These are phyloP conservation scores for Phylloscopus trochiloides DNA, from an alignment of 2,113 vertebrate genomes.

Conservation along the genomic window DNA sequence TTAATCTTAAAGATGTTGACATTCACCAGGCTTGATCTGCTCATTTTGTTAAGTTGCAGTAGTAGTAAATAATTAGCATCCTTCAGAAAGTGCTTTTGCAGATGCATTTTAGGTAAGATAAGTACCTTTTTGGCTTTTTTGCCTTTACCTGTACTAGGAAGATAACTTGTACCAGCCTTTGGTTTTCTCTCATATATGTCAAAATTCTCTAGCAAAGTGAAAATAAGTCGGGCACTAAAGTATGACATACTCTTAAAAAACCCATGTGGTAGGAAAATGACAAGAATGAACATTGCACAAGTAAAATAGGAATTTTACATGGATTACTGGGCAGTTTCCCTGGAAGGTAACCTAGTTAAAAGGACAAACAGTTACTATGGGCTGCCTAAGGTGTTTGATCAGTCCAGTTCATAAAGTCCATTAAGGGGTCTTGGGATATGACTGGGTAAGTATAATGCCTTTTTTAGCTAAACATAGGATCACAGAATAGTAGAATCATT, in stretches of 20 bases:
- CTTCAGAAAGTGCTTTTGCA: background rate
- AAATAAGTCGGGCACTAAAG: background rate
- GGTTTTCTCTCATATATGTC: background rate
- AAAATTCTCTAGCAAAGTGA: background rate
- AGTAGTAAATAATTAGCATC: background rate
- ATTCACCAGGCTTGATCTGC: background rate
- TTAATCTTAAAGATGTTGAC: background rate
- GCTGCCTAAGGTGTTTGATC: background rate
- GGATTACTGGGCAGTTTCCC: background rate
- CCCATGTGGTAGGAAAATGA: accelerated
- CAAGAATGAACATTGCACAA: background rate
- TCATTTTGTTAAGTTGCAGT: background rate
- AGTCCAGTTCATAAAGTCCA: background rate
- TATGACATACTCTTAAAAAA: background rate
- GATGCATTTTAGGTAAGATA: background rate
- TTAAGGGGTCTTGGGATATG: background rate
- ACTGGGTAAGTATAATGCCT: background rate
- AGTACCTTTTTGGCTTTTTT: background rate
- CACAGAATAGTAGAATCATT: background rate
- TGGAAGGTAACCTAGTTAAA: background rate
- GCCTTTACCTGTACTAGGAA: background rate
- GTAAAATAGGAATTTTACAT: background rate
- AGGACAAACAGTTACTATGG: background rate
- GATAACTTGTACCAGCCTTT: background rate
- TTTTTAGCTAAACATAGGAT: background rate